Conservation (phyloP, 2,113 vertebrate genomes). For the Lycaon pictus region DNA sequence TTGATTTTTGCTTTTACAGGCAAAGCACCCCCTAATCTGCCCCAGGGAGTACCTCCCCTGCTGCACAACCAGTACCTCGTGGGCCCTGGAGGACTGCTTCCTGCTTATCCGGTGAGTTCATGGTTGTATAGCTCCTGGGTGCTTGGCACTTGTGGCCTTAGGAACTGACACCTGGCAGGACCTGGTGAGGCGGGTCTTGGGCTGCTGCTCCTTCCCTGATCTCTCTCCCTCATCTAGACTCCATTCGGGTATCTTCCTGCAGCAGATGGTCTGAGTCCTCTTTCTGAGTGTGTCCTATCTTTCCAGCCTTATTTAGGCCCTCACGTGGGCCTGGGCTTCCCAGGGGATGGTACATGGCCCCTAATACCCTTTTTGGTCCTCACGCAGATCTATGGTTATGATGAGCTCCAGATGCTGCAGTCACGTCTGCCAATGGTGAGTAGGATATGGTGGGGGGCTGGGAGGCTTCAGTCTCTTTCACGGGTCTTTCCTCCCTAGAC, state of each 20-base stretch:
- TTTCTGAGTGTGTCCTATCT: not conserved
- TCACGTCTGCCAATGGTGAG: slow-evolving; percentile 97
- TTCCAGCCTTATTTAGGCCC: not conserved
- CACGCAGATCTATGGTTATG: slow-evolving; percentile 97
- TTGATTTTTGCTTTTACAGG: slow-evolving; percentile 88
- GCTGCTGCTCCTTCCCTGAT: not conserved
- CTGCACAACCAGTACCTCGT: slow-evolving; percentile 99
- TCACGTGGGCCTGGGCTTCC: not conserved
- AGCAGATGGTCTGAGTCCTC: not conserved
- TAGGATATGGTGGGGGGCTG: not conserved
- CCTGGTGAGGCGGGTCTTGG: not conserved
- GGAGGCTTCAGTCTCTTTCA: not conserved
- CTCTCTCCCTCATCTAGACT: not conserved
- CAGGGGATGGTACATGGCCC: not conserved
- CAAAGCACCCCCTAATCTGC: slow-evolving; percentile 97
- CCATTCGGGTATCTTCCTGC: not conserved
- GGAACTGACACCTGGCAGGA: not conserved
- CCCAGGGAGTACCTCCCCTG: slow-evolving; percentile 96
- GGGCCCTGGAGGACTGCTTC: slow-evolving; percentile 97
- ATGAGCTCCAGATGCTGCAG: slow-evolving; percentile 98
- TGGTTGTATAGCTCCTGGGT: slow-evolving; percentile 43
- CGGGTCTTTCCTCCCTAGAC: not conserved
- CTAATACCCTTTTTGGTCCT: slow-evolving; percentile 74
- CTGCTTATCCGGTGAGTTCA: slow-evolving; percentile 96
- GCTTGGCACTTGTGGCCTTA: not conserved